Percentiles rank a stretch among this genome's conserved stretches.
Conservation (phyloP, 2,888 invertebrate genomes). For the Chromoteleia sp. region DNA sequence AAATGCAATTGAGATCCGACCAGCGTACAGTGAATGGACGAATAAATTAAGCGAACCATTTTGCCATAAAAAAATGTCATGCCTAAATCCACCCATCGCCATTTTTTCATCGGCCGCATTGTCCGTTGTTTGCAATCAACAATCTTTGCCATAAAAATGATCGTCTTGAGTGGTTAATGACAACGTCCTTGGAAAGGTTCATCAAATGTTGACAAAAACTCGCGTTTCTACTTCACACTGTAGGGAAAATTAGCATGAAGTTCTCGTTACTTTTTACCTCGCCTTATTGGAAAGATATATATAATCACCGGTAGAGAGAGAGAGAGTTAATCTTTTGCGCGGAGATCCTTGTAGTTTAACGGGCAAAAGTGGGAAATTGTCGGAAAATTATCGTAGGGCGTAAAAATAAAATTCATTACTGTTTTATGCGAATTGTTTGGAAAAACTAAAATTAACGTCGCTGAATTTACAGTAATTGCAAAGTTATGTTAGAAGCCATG, state of each 20-base stretch:
- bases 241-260: constrained; percentile 32
- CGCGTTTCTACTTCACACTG: constrained; percentile 25
- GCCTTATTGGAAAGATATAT: constrained; percentile 21
- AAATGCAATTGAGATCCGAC: not conserved
- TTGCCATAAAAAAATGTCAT: not conserved
- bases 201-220: constrained; percentile 30
- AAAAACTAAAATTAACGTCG: constrained; percentile 27
- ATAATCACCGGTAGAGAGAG: constrained; percentile 20
- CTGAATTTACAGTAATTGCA: constrained; percentile 11
- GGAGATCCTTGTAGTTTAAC: constrained; percentile 6
- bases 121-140: constrained; percentile 6
- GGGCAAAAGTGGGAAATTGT: constrained; percentile 17
- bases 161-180: constrained; percentile 18
- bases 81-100: not conserved
- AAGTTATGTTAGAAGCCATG: too few relatives aligned
- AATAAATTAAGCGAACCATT: not conserved
- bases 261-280: constrained; percentile 26
- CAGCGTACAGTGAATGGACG: not conserved
- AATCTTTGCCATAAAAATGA: constrained; percentile 5
- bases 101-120: constrained; percentile 7
- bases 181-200: constrained; percentile 26
- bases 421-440: constrained; percentile 25
- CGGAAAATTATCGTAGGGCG: constrained; percentile 17
- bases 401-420: constrained; percentile 36
- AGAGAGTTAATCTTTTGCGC: constrained; percentile 35